phyloP scores from a whole-genome alignment of 2,113 vertebrate genomes.

The Malurus elegans region DNA sequence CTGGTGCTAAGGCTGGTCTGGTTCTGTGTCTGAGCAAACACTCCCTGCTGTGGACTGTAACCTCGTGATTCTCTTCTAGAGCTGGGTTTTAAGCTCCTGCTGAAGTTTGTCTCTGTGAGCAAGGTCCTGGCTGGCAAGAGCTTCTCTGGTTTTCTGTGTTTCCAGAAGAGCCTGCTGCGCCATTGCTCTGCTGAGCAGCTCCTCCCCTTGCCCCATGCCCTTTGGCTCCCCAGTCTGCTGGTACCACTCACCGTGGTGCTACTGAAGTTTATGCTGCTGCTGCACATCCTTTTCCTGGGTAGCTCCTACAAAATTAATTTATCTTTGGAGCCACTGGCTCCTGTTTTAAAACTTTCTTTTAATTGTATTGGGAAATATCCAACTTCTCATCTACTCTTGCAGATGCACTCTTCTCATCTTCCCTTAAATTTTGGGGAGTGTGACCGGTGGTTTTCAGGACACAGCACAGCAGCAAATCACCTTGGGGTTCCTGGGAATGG shows the following conservation, averaged over 20 bases:
- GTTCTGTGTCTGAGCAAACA: neutral
- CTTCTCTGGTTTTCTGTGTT: neutral
- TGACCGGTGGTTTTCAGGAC: neutral
- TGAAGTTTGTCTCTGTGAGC: neutral
- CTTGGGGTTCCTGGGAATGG: neutral
- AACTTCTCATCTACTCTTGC: neutral
- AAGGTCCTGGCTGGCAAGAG: neutral
- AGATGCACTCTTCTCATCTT: neutral
- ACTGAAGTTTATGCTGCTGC: neutral
- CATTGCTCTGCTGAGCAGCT: neutral
- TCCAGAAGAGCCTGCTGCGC: neutral
- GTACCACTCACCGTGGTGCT: accelerated
- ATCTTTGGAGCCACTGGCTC: neutral
- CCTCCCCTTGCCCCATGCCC: accelerated
- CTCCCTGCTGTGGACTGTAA: neutral
- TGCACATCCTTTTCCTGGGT: neutral
- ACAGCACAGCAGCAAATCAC: neutral
- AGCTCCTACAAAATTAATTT: neutral
- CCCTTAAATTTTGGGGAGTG: accelerated
- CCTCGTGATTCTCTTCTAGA: neutral
- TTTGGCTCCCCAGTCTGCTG: neutral
- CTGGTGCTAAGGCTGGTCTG: neutral
- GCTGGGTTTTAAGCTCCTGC: neutral
- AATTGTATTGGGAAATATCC: neutral
- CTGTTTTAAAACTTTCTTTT: neutral